Evolutionary conservation across 2,888 invertebrate species (phyloP).

Genomic region (Drosophila barbarae): DNA sequence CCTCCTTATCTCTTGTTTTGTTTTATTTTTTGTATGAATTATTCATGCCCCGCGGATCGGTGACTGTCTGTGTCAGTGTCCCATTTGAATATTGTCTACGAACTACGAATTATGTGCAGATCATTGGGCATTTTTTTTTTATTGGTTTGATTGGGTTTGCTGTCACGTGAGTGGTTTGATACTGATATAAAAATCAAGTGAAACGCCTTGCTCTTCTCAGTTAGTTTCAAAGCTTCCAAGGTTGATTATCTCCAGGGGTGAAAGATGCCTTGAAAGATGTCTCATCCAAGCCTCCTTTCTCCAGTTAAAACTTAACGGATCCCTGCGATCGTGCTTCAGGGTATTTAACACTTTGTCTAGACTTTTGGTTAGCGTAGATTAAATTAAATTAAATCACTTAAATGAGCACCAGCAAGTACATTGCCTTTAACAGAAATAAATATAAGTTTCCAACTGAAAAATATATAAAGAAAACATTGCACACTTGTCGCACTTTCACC

Average conservation of each 20-base stretch:
- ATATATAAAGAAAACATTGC: not conserved
- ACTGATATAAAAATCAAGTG: constrained; percentile 12
- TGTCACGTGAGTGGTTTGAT: constrained; percentile 13
- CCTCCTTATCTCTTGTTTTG: not conserved
- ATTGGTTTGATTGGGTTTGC: constrained; percentile 10
- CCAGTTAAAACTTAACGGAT: not conserved
- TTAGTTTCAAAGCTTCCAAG: not conserved
- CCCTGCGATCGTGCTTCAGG: constrained; percentile 1
- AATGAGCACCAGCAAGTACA: constrained; percentile 8
- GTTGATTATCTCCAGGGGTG: not conserved
- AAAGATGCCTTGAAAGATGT: not conserved
- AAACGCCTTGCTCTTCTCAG: not conserved
- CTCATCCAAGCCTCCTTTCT: not conserved
- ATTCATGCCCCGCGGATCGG: constrained; percentile 1
- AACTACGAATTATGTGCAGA: not conserved
- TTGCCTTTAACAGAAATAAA: not conserved
- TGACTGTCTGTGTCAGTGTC: constrained; percentile 11
- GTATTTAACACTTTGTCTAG: constrained; percentile 43
- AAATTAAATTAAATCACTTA: not conserved
- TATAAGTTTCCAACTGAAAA: not conserved
- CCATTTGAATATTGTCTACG: constrained; percentile 10
- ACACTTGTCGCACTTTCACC: constrained; percentile 40
- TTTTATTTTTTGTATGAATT: not conserved
- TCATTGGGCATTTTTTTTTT: constrained; percentile 4
- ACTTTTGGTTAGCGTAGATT: constrained; percentile 42